Percentiles rank a stretch among this genome's conserved stretches.
Evolutionary conservation across 2,888 invertebrate species (phyloP).

Genomic region (Peribatodes rhomboidaria): DNA sequence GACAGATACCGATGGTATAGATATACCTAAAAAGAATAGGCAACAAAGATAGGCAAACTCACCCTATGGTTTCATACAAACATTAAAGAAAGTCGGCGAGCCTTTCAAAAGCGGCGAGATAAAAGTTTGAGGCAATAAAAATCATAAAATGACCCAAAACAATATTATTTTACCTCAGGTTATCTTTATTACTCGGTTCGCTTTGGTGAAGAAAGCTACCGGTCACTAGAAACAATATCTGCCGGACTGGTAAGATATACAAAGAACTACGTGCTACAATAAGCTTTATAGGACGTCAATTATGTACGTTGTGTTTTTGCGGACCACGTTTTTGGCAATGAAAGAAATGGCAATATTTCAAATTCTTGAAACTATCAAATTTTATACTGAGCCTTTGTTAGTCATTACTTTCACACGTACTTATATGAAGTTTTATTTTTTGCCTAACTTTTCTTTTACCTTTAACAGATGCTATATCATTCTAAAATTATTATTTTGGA

Average conservation of each 20-base stretch:
- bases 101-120: slow-evolving; percentile 61
- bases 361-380: slow-evolving; percentile 22
- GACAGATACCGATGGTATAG: slow-evolving; percentile 36
- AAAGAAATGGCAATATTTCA: neutral
- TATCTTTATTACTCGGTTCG: slow-evolving; percentile 48
- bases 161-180: slow-evolving; percentile 56
- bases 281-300: slow-evolving; percentile 46
- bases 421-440: no score
- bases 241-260: slow-evolving; percentile 18
- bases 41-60: slow-evolving; percentile 45
- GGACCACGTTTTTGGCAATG: slow-evolving; percentile 20
- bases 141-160: slow-evolving; percentile 72
- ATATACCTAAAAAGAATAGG: slow-evolving; percentile 44
- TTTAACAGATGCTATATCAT: no score
- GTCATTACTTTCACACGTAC: no score
- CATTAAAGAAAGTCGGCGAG: slow-evolving; percentile 69
- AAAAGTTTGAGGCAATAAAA: slow-evolving; percentile 69
- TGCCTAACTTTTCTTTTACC: no score
- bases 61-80: slow-evolving; percentile 47
- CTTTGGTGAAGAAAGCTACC: slow-evolving; percentile 70
- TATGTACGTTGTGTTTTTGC: slow-evolving; percentile 17
- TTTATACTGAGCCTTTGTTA: no score
- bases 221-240: slow-evolving; percentile 49
- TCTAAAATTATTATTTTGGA: no score
- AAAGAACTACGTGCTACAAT: slow-evolving; percentile 47